These are phyloP conservation scores for Hephaestus fuliginosus DNA, from an alignment of 2,797 vertebrate genomes.

Conservation along the genomic window DNA sequence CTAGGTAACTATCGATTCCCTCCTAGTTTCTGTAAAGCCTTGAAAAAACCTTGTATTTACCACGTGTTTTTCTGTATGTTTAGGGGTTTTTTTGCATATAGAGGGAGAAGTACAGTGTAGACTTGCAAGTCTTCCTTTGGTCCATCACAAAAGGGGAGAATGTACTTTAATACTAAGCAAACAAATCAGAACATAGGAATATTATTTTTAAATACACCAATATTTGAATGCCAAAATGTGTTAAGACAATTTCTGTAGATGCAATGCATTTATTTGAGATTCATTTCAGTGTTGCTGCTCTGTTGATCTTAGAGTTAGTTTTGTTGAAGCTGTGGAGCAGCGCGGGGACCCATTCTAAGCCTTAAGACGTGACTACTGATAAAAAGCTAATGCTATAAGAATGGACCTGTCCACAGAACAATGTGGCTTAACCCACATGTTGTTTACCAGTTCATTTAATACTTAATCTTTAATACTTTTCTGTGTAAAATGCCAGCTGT, in stretches of 20 bases:
- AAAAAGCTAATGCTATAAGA: conserved; percentile 66
- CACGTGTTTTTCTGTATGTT: conserved; percentile 37
- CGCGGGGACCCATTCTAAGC: conserved; percentile 77
- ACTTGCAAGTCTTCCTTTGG: conserved; percentile 77
- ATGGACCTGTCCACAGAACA: conserved; percentile 68
- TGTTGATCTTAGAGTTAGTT: conserved; percentile 66
- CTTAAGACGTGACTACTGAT: conserved; percentile 81
- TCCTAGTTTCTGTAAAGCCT: conserved; percentile 56
- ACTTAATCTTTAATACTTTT: conserved; percentile 49
- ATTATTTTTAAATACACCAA: conserved; percentile 71
- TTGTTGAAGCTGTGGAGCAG: conserved; percentile 61
- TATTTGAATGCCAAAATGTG: conserved; percentile 80
- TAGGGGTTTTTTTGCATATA: conserved; percentile 28
- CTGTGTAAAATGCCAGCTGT: conserved; percentile 51
- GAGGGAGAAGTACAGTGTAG: conserved; percentile 43
- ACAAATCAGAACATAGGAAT: conserved; percentile 63
- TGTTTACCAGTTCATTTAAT: conserved; percentile 66
- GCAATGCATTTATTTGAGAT: conserved; percentile 68
- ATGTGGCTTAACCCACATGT: conserved; percentile 64
- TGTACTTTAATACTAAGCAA: conserved; percentile 75
- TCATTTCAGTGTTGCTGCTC: conserved; percentile 72
- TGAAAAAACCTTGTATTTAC: conserved; percentile 36
- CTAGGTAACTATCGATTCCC: conserved; percentile 45
- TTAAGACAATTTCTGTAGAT: conserved; percentile 71
- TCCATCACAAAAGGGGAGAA: conserved; percentile 74